Base-by-base conservation (phyloP, 2,113 vertebrate species). In the Eubucco bourcierii region DNA sequence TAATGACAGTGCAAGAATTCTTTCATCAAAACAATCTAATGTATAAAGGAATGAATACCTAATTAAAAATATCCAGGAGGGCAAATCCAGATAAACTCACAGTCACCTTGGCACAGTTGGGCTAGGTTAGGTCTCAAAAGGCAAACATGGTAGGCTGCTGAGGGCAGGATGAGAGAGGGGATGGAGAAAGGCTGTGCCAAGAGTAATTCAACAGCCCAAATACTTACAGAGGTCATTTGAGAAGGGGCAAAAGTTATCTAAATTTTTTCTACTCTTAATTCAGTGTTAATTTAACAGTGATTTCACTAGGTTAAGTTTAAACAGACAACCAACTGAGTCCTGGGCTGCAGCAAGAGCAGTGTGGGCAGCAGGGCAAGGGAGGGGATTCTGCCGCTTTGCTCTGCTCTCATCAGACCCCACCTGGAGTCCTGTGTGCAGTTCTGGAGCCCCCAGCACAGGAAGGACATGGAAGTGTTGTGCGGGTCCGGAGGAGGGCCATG, bases 21-120 rank as follows among this genome's bases (percentile, higher is more conserved):
- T 93, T 94, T 87, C 75, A 95, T 88, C 61, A 91, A 68, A 94
- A 90, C 76, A 93, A 95, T 94, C 88, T 95, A 93, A 93, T 81
- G 78, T 71, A 95, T n/a, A n/a, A n/a, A n/a, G n/a, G n/a, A n/a
- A n/a, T n/a, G n/a, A n/a, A n/a, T 24, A 66, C 67, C 72, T 90
- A 90, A 95, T 74, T 95, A 94, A 92, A 93, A 87, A 93, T 88
- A 88, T 75, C 73, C 64, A 39, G 55, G 46, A 70, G 79, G 88
- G 61, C 3, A 46, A 94, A 92, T 77, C 59, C 65, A 85, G 59
- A 84, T 37, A 93, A 95, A 91, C 37, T 53, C 78, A 60, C 50
- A 94, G 91, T 89, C 85, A 94, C 87, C 91, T 95, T 94, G 84
- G 66, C 21, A 67, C 44, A 76, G 80, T 33, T 23, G 76, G 60